Conservation (phyloP, 2,888 invertebrate species). For the Cantharis rufa region DNA sequence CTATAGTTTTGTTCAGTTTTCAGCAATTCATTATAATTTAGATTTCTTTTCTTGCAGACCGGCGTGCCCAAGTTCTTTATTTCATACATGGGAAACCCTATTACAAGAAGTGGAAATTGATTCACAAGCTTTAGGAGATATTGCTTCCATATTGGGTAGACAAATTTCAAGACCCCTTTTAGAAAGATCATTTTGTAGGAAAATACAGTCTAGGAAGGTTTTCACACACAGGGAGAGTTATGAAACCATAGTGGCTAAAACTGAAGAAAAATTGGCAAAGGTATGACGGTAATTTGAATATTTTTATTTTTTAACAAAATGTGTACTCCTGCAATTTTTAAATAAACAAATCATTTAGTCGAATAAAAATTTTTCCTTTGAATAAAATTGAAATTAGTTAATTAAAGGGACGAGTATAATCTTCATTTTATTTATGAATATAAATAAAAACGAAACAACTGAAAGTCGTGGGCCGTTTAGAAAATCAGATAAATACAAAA, state of each 20-base stretch:
- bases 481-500: too few species aligned
- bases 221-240: conserved; percentile 89
- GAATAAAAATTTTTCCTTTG: too few species aligned
- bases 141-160: conserved; percentile 77
- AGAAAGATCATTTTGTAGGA: conserved; percentile 86
- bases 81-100: conserved; percentile 88
- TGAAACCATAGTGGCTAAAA: conserved; percentile 84
- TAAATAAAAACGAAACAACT: too few species aligned
- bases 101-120: conserved; percentile 91
- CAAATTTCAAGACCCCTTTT: conserved; percentile 81
- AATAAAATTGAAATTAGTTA: too few species aligned
- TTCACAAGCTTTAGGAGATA: conserved; percentile 82
- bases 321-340: too few species aligned
- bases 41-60: conserved; percentile 61
- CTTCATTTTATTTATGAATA: too few species aligned
- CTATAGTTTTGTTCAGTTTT: neutral
- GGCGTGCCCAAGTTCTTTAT: conserved; percentile 78
- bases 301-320: too few species aligned
- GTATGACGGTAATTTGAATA: too few species aligned
- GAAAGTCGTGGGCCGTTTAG: too few species aligned
- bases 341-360: too few species aligned
- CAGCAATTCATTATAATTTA: neutral
- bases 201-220: conserved; percentile 88
- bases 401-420: too few species aligned
- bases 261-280: conserved; percentile 77